Conservation (phyloP, 2,113 vertebrate species). For the Alethe castanea region DNA sequence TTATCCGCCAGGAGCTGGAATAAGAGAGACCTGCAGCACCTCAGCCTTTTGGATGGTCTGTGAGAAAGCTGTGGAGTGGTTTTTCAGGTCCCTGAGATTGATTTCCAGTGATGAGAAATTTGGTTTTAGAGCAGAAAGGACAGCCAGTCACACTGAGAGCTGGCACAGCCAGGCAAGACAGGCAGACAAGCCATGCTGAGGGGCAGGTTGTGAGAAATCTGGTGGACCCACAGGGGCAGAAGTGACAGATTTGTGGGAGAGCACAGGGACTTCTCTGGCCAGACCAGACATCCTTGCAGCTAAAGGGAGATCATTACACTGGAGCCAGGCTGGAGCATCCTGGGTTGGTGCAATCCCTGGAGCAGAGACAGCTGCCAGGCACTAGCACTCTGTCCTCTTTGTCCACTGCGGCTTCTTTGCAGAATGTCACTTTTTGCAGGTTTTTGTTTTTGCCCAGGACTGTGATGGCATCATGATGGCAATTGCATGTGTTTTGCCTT, state of each 20-base stretch:
- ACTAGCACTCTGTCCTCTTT: neutral
- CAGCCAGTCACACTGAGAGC: accelerated
- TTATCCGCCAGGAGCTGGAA: neutral
- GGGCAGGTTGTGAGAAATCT: neutral
- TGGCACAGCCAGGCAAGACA: accelerated
- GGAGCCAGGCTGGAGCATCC: neutral
- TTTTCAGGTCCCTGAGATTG: accelerated
- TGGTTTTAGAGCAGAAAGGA: neutral
- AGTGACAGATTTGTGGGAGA: neutral
- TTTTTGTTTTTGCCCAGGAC: neutral
- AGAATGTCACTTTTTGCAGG: neutral
- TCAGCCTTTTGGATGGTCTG: neutral
- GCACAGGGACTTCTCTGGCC: neutral
- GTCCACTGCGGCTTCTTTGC: neutral
- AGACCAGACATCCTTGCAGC: neutral
- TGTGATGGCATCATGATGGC: neutral
- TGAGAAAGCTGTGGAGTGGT: neutral
- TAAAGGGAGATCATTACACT: accelerated
- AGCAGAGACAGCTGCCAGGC: neutral
- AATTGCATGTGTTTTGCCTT: neutral
- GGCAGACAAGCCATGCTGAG: neutral
- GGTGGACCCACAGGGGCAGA: neutral
- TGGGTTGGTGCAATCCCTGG: accelerated
- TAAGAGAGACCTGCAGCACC: neutral
- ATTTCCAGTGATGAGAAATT: neutral